Conservation (phyloP, 2,113 vertebrate species). For the Pseudorasbora parva region DNA sequence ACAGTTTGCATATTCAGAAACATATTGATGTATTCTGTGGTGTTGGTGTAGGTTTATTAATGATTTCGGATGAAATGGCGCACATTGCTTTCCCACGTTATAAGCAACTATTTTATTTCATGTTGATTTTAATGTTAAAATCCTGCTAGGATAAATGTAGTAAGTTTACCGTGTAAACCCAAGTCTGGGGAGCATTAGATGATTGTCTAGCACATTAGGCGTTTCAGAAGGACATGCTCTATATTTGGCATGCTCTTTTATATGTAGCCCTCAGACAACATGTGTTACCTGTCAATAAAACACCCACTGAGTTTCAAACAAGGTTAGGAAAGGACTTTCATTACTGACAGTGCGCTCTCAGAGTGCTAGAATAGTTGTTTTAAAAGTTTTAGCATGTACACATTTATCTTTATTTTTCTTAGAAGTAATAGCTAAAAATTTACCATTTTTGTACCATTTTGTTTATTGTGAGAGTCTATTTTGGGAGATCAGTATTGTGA, state of each 20-base stretch:
- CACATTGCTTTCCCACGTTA: no score
- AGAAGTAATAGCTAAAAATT: neutral
- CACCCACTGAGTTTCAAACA: neutral
- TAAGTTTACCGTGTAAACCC: neutral
- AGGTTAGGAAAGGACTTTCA: neutral
- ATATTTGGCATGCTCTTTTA: neutral
- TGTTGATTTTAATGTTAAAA: neutral
- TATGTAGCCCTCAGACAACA: neutral
- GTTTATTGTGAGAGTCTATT: no score
- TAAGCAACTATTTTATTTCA: no score
- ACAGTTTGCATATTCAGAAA: no score
- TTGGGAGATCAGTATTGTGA: no score
- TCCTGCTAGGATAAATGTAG: neutral
- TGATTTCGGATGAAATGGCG: no score
- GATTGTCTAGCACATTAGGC: neutral
- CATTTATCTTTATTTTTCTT: neutral
- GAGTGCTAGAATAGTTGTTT: neutral
- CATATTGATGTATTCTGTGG: no score
- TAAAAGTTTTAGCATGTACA: neutral
- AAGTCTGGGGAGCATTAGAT: neutral
- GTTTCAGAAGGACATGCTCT: neutral
- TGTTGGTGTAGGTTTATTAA: no score
- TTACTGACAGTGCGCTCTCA: neutral
- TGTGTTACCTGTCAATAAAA: neutral
- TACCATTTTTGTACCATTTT: neutral